These are phyloP conservation scores for Syrista parreyssii DNA, from an alignment of 2,888 invertebrate genomes.

Conservation along the genomic window DNA sequence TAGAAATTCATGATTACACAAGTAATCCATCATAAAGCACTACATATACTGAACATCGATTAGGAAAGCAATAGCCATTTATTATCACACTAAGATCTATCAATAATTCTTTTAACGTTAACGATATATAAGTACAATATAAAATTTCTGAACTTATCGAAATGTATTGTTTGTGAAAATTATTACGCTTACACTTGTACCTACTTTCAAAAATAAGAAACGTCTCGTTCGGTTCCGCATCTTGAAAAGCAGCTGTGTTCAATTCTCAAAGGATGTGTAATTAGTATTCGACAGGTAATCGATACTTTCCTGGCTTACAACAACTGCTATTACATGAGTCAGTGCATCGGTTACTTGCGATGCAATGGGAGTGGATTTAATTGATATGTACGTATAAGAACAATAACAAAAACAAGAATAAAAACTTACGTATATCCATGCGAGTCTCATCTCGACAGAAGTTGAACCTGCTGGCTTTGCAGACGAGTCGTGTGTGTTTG, in stretches of 20 bases:
- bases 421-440: conserved; percentile 51
- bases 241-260: background rate
- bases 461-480: conserved; percentile 50
- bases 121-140: background rate
- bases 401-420: conserved; percentile 3
- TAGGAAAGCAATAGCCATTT: background rate
- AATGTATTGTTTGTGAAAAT: too few species aligned
- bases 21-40: background rate
- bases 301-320: background rate
- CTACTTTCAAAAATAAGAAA: background rate
- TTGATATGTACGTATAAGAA: background rate
- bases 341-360: background rate
- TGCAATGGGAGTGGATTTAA: background rate
- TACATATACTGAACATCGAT: background rate
- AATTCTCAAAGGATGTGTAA: background rate
- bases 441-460: conserved; percentile 50
- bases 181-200: too few species aligned
- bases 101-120: background rate
- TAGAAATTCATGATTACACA: background rate
- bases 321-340: background rate
- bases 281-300: background rate
- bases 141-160: background rate
- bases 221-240: background rate
- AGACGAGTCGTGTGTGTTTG: conserved; percentile 60
- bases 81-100: too few species aligned